Evolutionary conservation across 2,797 vertebrate genomes (phyloP).

Genomic region (Masticophis lateralis): DNA sequence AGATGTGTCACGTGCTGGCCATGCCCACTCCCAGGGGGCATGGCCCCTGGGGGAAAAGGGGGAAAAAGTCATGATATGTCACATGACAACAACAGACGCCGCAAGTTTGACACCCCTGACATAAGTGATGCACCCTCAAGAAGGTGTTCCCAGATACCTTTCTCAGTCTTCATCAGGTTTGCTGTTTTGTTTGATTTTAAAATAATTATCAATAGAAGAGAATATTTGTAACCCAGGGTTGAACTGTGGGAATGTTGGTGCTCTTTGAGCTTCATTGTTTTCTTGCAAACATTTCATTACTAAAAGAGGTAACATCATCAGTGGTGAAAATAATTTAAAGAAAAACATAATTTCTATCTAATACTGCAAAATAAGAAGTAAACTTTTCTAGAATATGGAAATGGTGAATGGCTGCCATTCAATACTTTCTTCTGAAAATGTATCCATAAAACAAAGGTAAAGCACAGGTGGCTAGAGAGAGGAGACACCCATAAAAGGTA

Average conservation of each 20-base stretch:
- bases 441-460: background rate
- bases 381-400: background rate
- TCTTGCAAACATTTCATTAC: background rate
- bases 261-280: background rate
- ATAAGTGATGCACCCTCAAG: background rate
- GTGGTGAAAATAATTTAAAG: background rate
- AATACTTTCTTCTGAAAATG: background rate
- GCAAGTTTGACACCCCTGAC: too few species aligned
- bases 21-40: too few species aligned
- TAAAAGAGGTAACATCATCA: background rate
- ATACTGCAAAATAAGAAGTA: background rate
- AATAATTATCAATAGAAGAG: background rate
- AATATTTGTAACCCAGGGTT: background rate
- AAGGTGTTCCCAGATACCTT: background rate
- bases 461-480: background rate
- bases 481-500: background rate
- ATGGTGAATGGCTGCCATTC: background rate
- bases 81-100: too few species aligned
- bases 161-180: background rate
- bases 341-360: background rate
- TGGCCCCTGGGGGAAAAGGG: too few species aligned
- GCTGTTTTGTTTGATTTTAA: background rate
- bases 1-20: too few species aligned
- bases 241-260: background rate
- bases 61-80: too few species aligned